phyloP scores from a whole-genome alignment of 1,140 invertebrate species.

The Lucilia sericata region DNA sequence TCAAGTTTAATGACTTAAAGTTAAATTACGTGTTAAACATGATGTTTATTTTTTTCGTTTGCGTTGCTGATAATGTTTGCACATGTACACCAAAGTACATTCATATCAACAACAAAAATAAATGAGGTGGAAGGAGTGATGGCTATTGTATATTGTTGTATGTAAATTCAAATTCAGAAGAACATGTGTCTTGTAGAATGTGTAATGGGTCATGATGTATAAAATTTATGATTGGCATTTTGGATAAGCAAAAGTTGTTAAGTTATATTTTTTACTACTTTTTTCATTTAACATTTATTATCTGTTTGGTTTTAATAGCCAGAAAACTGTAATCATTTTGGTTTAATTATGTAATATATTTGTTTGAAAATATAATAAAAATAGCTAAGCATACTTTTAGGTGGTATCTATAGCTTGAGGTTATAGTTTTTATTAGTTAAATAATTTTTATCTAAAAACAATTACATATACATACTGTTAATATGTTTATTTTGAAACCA shows the following conservation, averaged over 20 bases:
- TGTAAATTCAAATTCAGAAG: too few relatives aligned
- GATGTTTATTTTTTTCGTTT: neutral
- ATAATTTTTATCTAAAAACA: too few relatives aligned
- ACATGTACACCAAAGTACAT: too few relatives aligned
- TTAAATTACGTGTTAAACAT: conserved; percentile 17
- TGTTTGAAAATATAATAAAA: neutral
- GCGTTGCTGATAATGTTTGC: neutral
- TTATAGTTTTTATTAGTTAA: too few relatives aligned
- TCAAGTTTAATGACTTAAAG: conserved; percentile 7
- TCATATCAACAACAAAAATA: too few relatives aligned
- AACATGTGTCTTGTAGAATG: neutral
- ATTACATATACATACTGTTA: too few relatives aligned
- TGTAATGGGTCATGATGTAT: neutral
- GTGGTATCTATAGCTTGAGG: neutral
- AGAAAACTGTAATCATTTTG: neutral
- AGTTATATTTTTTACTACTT: neutral
- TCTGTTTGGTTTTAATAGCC: neutral
- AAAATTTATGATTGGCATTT: conserved; percentile 1
- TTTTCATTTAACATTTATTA: neutral
- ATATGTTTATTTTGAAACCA: too few relatives aligned
- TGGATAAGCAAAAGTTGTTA: neutral
- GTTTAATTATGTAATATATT: neutral
- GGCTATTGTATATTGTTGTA: too few relatives aligned
- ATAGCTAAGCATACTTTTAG: neutral
- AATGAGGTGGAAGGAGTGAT: too few relatives aligned